phyloP scores from a whole-genome alignment of 1,140 invertebrate genomes.

The Trinorchestia longiramus region DNA sequence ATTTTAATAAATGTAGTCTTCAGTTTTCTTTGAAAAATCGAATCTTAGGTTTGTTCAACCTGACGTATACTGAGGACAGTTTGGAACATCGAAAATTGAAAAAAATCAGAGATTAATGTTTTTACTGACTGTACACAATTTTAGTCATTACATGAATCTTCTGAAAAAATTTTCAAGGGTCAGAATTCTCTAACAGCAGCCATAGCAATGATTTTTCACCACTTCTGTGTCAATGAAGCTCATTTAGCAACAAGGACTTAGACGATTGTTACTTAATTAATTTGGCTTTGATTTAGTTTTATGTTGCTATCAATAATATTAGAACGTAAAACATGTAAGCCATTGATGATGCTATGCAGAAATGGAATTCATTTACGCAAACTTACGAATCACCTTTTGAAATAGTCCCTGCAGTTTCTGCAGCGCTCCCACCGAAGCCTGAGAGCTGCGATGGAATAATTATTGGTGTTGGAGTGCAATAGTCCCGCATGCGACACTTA shows the following conservation, averaged over 20 bases:
- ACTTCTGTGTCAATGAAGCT: neutral
- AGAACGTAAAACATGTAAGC: neutral
- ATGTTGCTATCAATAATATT: neutral
- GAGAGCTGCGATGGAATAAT: neutral
- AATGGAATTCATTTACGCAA: neutral
- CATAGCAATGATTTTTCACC: too few relatives aligned
- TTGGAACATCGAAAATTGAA: too few relatives aligned
- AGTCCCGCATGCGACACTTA: neutral
- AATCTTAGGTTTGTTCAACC: too few relatives aligned
- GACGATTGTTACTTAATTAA: neutral
- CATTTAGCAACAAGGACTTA: neutral
- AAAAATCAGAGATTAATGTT: too few relatives aligned
- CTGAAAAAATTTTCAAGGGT: too few relatives aligned
- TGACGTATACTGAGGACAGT: too few relatives aligned
- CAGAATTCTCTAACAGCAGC: too few relatives aligned
- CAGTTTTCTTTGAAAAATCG: too few relatives aligned
- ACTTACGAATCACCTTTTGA: neutral
- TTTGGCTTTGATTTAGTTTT: neutral
- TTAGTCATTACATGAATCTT: too few relatives aligned
- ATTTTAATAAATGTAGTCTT: too few relatives aligned
- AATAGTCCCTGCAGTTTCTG: neutral
- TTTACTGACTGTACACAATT: too few relatives aligned
- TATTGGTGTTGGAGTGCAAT: slow-evolving; percentile 28
- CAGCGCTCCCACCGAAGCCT: neutral
- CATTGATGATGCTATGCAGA: neutral